Percentiles rank a stretch among this genome's conserved stretches.
phyloP scores from a whole-genome alignment of 2,797 vertebrate genomes.

The Periophthalmus magnuspinnatus region DNA sequence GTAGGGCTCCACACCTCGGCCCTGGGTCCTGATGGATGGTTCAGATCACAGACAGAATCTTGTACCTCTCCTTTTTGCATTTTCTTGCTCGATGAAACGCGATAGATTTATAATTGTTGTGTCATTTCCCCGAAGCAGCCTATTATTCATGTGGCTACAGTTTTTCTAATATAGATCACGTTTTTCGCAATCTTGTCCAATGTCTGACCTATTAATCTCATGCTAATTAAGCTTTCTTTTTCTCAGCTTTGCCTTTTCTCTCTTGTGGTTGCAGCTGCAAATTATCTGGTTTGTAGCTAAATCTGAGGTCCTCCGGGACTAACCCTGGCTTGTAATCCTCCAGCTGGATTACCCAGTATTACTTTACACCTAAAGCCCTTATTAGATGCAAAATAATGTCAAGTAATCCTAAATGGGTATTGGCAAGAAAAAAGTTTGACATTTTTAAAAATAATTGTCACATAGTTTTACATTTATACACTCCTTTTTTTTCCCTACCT shows the following conservation, averaged over 20 bases:
- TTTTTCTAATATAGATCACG: slow-evolving; percentile 16
- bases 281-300: background rate
- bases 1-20: slow-evolving; percentile 53
- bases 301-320: background rate
- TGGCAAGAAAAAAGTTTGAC: background rate
- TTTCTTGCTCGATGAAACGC: slow-evolving; percentile 7
- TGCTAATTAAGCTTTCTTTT: background rate
- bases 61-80: background rate
- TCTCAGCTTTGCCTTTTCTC: background rate
- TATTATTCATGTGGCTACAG: slow-evolving; percentile 12
- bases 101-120: slow-evolving; percentile 10
- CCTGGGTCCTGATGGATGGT: slow-evolving; percentile 40
- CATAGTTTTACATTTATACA: no score
- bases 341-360: background rate
- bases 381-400: background rate
- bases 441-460: background rate
- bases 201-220: background rate
- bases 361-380: background rate
- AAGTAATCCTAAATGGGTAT: background rate
- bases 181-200: background rate
- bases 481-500: no score
- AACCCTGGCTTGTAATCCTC: background rate
- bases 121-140: slow-evolving; percentile 5
- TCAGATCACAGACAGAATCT: slow-evolving; percentile 30
- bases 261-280: background rate